Evolutionary conservation across 2,113 vertebrate species (phyloP).

Genomic region (Chelonoidis abingdonii): DNA sequence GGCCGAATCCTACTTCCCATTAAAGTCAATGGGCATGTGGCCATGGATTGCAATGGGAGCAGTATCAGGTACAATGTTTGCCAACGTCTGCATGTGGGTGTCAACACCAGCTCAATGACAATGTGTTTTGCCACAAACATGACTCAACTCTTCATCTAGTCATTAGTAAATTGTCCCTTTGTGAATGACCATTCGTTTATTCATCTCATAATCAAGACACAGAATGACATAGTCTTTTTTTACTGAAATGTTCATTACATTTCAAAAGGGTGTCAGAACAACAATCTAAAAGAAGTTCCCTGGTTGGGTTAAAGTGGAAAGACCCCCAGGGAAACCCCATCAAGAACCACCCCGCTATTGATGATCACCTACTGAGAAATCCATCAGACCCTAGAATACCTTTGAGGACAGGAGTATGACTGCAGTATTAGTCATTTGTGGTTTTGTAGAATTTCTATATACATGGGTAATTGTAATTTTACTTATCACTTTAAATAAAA

Average conservation of each 20-base stretch:
- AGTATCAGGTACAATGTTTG: background rate
- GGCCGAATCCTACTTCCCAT: background rate
- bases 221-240: background rate
- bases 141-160: background rate
- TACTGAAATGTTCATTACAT: background rate
- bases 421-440: too few relatives aligned
- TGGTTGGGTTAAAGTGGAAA: too few relatives aligned
- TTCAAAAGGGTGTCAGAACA: background rate
- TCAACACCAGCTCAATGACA: background rate
- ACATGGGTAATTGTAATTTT: too few relatives aligned
- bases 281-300: too few relatives aligned
- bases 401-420: too few relatives aligned
- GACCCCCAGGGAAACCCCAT: too few relatives aligned
- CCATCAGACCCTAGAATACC: too few relatives aligned
- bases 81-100: background rate
- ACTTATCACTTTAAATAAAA: too few relatives aligned
- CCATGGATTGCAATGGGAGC: background rate
- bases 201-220: background rate
- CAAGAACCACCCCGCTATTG: too few relatives aligned
- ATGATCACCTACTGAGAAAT: too few relatives aligned
- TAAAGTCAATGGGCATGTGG: background rate
- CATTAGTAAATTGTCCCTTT: background rate
- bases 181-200: background rate
- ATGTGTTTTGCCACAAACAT: fast-evolving
- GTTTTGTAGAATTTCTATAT: too few relatives aligned